Base-by-base conservation (phyloP, 2,888 invertebrate genomes). In the Ptilodon capucinus region DNA sequence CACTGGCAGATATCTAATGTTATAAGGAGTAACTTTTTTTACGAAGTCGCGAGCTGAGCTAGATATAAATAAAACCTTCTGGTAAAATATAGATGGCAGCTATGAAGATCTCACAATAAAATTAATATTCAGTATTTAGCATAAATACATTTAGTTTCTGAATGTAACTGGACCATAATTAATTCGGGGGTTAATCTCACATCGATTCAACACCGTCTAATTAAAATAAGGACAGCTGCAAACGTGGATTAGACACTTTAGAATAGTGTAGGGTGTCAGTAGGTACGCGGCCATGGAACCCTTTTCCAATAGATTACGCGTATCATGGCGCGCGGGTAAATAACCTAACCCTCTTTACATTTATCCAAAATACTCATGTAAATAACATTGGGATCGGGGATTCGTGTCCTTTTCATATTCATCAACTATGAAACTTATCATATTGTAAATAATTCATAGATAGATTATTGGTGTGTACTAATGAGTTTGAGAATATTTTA, bases 271-370 rank as follows among this genome's bases (percentile, higher is more conserved):
- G 18, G 19, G 18, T 38, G 38, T 19, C 14, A 14, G 11, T 23
- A 2, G n/a, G 9, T 8, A 16, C 38, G 17, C 19, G 9, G 38
- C 38, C 60, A 54, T 54, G 51, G 55, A 74, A 79, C 84, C 86
- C 83, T 81, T 86, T 82, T 82, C 79, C 76, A 58, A 73, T 68
- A 86, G 85, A 86, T 88, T 86, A 86, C 83, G 72, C 80, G 73
- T 81, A 83, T 86, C 81, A 79, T 73, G 72, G 69, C 71, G 58
- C 64, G 67, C 60, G 76, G 75, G 79, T 77, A 82, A 77, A 81
- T 79, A 79, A 74, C 69, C 64, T 60, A 69, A 70, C 76, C 77
- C 74, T 74, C 71, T 71, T 76, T 73, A 83, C 76, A 80, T 81
- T 81, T 83, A 83, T 82, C 73, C 75, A 70, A 74, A n/a, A 82